These are phyloP conservation scores for Tribolium castaneum DNA, from an alignment of 1,140 invertebrate genomes.

Conservation along the genomic window DNA sequence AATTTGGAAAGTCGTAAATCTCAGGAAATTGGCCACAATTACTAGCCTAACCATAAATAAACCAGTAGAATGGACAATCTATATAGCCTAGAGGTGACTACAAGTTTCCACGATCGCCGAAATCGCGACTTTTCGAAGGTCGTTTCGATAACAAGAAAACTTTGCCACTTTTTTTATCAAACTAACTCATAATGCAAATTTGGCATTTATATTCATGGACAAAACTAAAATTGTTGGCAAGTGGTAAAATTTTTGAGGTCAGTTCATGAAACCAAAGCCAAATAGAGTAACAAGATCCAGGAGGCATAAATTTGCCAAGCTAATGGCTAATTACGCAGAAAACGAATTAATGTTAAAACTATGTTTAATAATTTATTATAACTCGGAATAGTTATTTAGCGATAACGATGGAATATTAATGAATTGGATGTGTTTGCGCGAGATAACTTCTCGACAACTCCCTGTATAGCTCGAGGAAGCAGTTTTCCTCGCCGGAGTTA, in stretches of 20 bases:
- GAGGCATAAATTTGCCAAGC: constrained; percentile 18
- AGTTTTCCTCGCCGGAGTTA: constrained; percentile 12
- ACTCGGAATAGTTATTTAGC: constrained; percentile 5
- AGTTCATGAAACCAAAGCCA: background rate
- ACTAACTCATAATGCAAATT: background rate
- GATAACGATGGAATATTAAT: constrained; percentile 23
- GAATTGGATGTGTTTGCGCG: background rate
- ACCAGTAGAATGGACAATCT: background rate
- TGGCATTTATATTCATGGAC: background rate
- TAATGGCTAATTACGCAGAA: constrained; percentile 20
- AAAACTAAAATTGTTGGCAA: background rate
- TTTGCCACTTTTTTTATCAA: background rate
- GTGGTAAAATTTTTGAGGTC: background rate
- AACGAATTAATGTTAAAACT: constrained; percentile 18
- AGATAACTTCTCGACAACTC: background rate
- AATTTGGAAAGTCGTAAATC: constrained; percentile 5
- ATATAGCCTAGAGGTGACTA: background rate
- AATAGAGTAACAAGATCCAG: background rate
- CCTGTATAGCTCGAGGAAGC: constrained; percentile 21
- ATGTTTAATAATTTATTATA: constrained; percentile 25
- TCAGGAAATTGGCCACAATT: constrained; percentile 6
- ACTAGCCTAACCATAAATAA: background rate
- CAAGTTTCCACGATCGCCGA: background rate
- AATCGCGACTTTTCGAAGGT: background rate
- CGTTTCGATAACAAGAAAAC: background rate